Percentiles rank a stretch among this genome's conserved stretches.
phyloP scores from a whole-genome alignment of 2,888 invertebrate genomes.

The Exephanes ischioxanthus region DNA sequence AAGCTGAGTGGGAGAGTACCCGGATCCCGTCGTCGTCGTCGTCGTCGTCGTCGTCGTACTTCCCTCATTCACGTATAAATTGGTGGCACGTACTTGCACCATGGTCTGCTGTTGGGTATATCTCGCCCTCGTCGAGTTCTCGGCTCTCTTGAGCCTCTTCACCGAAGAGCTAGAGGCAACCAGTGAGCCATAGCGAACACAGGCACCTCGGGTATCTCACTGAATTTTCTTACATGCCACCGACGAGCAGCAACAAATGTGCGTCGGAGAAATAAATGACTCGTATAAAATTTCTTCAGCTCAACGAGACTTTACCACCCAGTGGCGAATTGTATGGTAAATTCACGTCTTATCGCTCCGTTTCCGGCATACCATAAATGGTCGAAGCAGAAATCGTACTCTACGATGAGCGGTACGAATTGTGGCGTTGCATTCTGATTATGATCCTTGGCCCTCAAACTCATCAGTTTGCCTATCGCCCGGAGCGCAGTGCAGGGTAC shows the following conservation, averaged over 20 bases:
- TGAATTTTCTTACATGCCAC: background rate
- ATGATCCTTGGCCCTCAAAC: conserved; percentile 14
- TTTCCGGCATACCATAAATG: background rate
- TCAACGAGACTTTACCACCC: background rate
- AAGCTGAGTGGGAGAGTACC: conserved; percentile 37
- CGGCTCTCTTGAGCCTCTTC: conserved; percentile 19
- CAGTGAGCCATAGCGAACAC: conserved; percentile 1
- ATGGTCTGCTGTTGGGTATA: conserved; percentile 31
- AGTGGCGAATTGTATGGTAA: background rate
- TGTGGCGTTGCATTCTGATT: conserved; percentile 10
- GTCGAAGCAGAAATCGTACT: conserved; percentile 5
- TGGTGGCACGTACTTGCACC: conserved; percentile 56
- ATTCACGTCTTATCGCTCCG: background rate
- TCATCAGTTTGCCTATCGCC: conserved; percentile 29
- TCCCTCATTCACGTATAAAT: conserved; percentile 47
- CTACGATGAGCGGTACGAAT: conserved; percentile 19
- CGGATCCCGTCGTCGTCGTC: conserved; percentile 21
- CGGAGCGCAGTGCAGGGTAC: conserved; percentile 7
- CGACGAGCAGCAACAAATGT: conserved; percentile 31
- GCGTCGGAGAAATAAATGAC: background rate
- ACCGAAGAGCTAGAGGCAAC: conserved; percentile 30
- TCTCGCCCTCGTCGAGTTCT: conserved; percentile 30
- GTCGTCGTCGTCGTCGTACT: conserved; percentile 7
- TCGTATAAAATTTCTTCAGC: background rate
- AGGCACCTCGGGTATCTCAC: background rate